Percentiles rank a stretch among this genome's conserved stretches.
These are phyloP conservation scores for Manacus vitellinus DNA, from an alignment of 2,113 vertebrate species.

Conservation along the genomic window DNA sequence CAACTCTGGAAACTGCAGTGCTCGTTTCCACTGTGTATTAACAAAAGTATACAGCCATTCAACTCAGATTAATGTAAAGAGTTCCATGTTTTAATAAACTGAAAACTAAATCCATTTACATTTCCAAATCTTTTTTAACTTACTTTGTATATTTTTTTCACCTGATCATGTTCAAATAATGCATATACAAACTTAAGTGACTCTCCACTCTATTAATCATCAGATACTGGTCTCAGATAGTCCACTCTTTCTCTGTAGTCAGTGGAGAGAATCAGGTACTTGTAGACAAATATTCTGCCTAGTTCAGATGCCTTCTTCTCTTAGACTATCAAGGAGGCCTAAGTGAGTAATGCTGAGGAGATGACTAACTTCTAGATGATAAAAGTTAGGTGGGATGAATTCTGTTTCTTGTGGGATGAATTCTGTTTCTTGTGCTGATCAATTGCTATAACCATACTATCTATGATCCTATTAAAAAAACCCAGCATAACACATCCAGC, in stretches of 20 bases:
- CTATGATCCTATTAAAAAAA: neutral
- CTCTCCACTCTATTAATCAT: neutral
- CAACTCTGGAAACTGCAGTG: constrained; percentile 12
- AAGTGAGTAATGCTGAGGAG: neutral
- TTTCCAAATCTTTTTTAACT: neutral
- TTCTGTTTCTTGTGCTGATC: neutral
- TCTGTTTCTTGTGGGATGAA: neutral
- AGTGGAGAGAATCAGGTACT: neutral
- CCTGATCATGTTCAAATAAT: neutral
- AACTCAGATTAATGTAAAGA: neutral
- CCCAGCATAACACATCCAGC: neutral
- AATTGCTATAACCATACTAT: neutral
- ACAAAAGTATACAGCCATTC: neutral
- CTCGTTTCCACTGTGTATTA: constrained; percentile 7
- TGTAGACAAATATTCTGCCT: neutral
- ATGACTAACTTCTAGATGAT: neutral
- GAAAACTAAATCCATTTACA: neutral
- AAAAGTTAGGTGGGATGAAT: neutral
- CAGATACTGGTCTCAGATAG: neutral
- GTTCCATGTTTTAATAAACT: neutral
- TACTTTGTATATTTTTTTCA: neutral
- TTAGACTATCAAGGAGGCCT: neutral
- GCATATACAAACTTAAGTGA: neutral
- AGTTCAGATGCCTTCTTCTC: neutral
- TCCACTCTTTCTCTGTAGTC: neutral